Conservation (phyloP, 2,888 invertebrate genomes). For the Cataglyphis livida region DNA sequence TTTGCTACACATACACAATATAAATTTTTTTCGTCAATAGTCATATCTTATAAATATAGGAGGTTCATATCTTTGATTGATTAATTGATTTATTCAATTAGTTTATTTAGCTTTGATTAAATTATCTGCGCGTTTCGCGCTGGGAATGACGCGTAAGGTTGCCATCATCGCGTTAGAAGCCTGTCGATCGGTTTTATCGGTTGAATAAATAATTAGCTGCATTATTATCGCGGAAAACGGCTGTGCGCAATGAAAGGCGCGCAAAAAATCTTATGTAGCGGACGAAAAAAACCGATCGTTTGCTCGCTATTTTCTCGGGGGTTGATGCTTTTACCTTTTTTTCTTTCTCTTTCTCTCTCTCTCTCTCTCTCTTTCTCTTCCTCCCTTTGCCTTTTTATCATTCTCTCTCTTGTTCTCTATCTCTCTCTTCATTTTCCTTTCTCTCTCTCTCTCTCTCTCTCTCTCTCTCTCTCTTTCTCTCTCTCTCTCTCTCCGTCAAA, state of each 20-base stretch:
- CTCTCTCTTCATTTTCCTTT: slow-evolving; percentile 15
- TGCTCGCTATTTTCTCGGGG: slow-evolving; percentile 66
- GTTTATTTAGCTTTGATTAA: slow-evolving; percentile 29
- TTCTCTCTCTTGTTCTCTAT: not conserved
- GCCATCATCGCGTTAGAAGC: slow-evolving; percentile 20
- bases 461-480: not conserved
- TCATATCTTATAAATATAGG: not conserved
- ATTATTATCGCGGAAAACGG: slow-evolving; percentile 57
- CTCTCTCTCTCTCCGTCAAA: slow-evolving; percentile 46
- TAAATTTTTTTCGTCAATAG: not conserved
- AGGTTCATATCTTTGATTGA: not conserved
- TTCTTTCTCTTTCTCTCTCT: not conserved
- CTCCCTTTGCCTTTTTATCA: slow-evolving; percentile 7
- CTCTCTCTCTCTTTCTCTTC: not conserved
- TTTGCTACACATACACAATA: not conserved
- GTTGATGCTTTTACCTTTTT: slow-evolving; percentile 59
- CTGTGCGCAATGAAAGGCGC: slow-evolving; percentile 36
- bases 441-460: not conserved
- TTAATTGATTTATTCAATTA: slow-evolving; percentile 17
- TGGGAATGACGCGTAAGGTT: slow-evolving; percentile 24
- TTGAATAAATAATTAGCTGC: slow-evolving; percentile 75
- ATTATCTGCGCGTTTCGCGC: slow-evolving; percentile 18
- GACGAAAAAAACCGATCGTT: slow-evolving; percentile 50
- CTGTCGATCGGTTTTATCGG: slow-evolving; percentile 44
- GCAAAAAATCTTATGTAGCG: slow-evolving; percentile 29